Percentiles rank a stretch among this genome's conserved stretches.
Evolutionary conservation across 2,888 invertebrate genomes (phyloP).

Genomic region (Nephrocerus scutellatus): DNA sequence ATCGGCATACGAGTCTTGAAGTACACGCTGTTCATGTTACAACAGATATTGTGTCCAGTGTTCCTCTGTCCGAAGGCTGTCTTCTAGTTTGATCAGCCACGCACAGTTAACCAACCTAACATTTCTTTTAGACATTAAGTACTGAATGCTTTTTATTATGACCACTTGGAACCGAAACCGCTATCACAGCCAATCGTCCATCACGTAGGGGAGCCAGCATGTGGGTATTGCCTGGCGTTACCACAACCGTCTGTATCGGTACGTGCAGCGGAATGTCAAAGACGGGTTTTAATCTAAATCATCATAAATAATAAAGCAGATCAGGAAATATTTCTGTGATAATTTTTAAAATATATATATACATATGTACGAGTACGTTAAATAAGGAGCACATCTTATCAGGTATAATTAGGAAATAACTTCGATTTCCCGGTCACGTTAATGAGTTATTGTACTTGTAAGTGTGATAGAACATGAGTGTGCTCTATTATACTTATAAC

Average conservation of each 20-base stretch:
- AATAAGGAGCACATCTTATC: too few species aligned
- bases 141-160: constrained; percentile 45
- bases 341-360: too few species aligned
- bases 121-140: constrained; percentile 45
- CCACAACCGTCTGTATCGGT: constrained; percentile 50
- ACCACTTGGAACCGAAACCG: constrained; percentile 42
- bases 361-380: too few species aligned
- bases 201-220: constrained; percentile 54
- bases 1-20: background rate
- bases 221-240: constrained; percentile 52
- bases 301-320: constrained; percentile 14
- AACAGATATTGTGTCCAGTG: too few species aligned
- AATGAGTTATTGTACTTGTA: background rate
- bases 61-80: too few species aligned
- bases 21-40: too few species aligned
- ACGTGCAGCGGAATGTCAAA: constrained; percentile 51
- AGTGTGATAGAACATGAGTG: background rate
- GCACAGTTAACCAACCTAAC: too few species aligned
- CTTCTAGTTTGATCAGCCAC: too few species aligned
- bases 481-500: constrained; percentile 1
- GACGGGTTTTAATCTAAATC: constrained; percentile 48
- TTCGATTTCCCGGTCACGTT: background rate
- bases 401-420: too few species aligned
- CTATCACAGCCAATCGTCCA: constrained; percentile 51
- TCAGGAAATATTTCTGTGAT: background rate